phyloP scores from a whole-genome alignment of 2,113 vertebrate genomes.

The Egretta garzetta region DNA sequence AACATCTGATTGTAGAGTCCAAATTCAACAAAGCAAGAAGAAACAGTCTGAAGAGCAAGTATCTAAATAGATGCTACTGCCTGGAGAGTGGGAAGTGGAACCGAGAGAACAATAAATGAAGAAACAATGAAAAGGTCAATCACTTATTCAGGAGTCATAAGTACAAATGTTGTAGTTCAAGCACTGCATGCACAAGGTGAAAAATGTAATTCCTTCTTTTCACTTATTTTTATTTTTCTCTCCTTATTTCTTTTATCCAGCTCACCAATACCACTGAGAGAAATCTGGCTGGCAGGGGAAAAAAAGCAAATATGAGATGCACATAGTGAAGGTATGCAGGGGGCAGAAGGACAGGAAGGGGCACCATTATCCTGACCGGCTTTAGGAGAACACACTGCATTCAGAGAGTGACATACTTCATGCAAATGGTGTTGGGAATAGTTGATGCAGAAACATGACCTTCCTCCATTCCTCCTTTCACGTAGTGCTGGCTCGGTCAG shows the following conservation, averaged over 20 bases:
- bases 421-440: not conserved
- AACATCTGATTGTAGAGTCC: not conserved
- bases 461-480: not conserved
- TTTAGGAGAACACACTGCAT: not conserved
- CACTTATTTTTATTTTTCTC: not conserved
- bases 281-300: not conserved
- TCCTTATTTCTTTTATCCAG: not conserved
- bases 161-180: not conserved
- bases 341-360: not conserved
- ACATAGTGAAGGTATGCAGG: accelerated
- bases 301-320: not conserved
- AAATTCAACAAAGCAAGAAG: slow-evolving; percentile 6
- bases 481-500: not conserved
- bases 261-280: not conserved
- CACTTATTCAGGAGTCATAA: not conserved
- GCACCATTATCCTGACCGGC: not conserved
- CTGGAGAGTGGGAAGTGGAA: not conserved
- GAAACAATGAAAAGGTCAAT: slow-evolving; percentile 32
- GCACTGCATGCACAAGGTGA: not conserved
- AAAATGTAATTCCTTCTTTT: not conserved
- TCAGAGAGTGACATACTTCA: not conserved
- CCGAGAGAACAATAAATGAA: slow-evolving; percentile 19
- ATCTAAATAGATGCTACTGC: not conserved
- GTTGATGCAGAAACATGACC: not conserved
- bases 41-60: not conserved